Conservation (phyloP, 2,888 invertebrate genomes). For the Acanthopleura granulata region DNA sequence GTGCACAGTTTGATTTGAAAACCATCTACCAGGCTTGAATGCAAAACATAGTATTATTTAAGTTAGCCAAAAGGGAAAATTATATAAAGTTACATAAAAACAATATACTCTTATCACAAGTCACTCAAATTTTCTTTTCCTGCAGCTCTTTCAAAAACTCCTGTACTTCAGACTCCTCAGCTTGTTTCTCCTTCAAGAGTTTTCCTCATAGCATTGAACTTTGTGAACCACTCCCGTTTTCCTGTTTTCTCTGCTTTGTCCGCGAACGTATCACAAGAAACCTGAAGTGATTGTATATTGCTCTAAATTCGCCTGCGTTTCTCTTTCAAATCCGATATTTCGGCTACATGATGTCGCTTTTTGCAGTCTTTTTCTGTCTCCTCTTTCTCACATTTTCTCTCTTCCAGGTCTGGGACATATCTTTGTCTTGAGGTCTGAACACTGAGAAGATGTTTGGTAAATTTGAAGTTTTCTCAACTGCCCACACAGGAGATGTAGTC, state of each 20-base stretch:
- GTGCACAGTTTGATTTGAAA: too few relatives aligned
- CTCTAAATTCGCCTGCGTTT: neutral
- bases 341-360: slow-evolving; percentile 8
- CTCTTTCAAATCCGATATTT: slow-evolving; percentile 18
- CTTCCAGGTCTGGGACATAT: neutral
- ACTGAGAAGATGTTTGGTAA: neutral
- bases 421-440: neutral
- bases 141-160: too few relatives aligned
- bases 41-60: too few relatives aligned
- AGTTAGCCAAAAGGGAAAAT: too few relatives aligned
- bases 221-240: neutral
- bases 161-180: too few relatives aligned
- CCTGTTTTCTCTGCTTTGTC: slow-evolving; percentile 20
- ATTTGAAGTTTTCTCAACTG: neutral
- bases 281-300: neutral
- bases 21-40: too few relatives aligned
- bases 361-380: neutral
- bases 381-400: neutral
- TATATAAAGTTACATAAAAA: too few relatives aligned
- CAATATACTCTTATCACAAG: too few relatives aligned
- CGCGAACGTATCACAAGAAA: slow-evolving; percentile 18
- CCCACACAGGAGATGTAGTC: neutral
- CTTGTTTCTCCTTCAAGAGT: neutral
- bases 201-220: neutral
- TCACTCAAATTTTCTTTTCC: too few relatives aligned